Evolutionary conservation across 2,888 invertebrate species (phyloP).

Genomic region (Andrena bicolor): DNA sequence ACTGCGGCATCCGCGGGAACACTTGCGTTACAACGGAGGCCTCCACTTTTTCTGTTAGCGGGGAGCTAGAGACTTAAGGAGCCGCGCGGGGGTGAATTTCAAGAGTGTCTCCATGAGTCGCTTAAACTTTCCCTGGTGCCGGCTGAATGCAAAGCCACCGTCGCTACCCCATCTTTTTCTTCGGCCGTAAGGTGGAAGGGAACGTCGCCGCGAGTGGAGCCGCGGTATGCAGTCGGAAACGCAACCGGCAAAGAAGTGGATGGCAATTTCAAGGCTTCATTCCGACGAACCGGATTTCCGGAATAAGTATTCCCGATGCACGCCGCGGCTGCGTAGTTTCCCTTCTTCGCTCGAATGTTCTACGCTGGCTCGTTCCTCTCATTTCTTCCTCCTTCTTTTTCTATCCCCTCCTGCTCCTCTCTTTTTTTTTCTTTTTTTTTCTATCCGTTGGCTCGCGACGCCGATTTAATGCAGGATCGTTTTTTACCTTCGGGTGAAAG

Average conservation of each 20-base stretch:
- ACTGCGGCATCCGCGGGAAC: constrained; percentile 3
- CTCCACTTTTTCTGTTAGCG: constrained; percentile 14
- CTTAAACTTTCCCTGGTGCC: constrained; percentile 67
- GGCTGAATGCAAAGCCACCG: constrained; percentile 63
- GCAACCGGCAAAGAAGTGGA: constrained; percentile 36
- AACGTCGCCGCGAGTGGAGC: constrained; percentile 31
- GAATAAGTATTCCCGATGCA: constrained; percentile 69
- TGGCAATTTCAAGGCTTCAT: constrained; percentile 70
- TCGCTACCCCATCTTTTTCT: constrained; percentile 50
- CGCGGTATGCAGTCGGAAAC: constrained; percentile 42
- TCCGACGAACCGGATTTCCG: constrained; percentile 68
- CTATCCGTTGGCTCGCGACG: constrained; percentile 21
- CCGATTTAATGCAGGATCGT: constrained; percentile 41
- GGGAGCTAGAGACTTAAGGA: constrained; percentile 64
- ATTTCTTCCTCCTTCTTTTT: constrained; percentile 33
- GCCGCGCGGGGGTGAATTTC: constrained; percentile 62
- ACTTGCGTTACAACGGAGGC: constrained; percentile 1
- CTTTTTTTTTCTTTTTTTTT: not conserved
- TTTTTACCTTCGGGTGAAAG: constrained; percentile 20
- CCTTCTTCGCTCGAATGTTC: constrained; percentile 36
- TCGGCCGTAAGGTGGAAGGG: constrained; percentile 9
- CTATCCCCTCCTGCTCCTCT: not conserved
- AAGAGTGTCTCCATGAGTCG: constrained; percentile 69
- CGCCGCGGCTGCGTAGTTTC: constrained; percentile 59
- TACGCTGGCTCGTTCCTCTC: not conserved